phyloP scores from a whole-genome alignment of 2,888 invertebrate species.

The Tenodera sinensis region DNA sequence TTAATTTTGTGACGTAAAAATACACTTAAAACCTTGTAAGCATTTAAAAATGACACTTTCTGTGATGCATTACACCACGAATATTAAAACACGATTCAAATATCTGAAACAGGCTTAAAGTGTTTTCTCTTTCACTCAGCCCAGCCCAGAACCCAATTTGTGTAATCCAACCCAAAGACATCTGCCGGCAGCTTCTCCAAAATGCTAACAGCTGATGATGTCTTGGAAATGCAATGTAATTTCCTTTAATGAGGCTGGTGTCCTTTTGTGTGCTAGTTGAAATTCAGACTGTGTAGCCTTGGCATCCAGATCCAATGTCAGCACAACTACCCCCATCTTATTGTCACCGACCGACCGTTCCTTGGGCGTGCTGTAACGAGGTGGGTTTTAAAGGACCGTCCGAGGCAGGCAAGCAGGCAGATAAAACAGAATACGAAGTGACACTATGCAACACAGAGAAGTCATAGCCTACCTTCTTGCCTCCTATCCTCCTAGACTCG shows the following conservation, averaged over 20 bases:
- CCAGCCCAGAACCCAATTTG: background rate
- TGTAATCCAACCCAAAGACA: background rate
- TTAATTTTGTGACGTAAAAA: no score
- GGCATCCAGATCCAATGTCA: background rate
- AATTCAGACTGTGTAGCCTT: background rate
- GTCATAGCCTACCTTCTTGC: background rate
- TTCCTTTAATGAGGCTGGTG: background rate
- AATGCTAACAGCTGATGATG: background rate
- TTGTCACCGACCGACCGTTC: background rate
- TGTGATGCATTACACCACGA: no score
- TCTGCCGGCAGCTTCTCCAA: background rate
- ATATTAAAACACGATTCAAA: no score
- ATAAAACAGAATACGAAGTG: background rate
- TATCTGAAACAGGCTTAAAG: no score
- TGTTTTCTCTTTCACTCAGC: no score
- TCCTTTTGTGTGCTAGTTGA: background rate
- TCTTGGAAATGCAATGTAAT: background rate
- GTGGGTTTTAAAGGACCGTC: no score
- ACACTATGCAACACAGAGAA: background rate
- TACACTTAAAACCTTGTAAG: background rate
- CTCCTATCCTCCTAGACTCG: no score
- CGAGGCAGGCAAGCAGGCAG: background rate
- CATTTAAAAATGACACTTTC: no score
- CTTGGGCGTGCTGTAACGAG: background rate
- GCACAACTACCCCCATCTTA: background rate